These are phyloP conservation scores for Rhombomys opimus DNA, from an alignment of 2,113 vertebrate genomes.

Conservation along the genomic window DNA sequence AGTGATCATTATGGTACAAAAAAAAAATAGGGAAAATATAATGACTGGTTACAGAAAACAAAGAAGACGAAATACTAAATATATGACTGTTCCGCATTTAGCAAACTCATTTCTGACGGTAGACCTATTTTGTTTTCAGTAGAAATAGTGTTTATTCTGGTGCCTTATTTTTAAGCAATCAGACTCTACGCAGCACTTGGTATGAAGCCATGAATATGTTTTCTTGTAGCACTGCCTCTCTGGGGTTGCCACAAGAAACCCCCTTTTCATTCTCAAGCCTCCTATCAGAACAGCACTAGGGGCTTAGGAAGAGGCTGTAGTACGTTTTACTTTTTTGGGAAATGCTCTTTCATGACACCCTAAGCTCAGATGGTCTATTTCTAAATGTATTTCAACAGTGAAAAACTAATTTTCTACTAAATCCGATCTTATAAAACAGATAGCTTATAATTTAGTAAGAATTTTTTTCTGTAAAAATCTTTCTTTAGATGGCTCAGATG, in stretches of 20 bases:
- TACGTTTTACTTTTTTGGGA: conserved; percentile 80
- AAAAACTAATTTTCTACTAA: conserved; percentile 56
- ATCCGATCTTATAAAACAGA: conserved; percentile 62
- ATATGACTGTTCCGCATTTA: conserved; percentile 1
- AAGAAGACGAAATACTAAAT: not conserved
- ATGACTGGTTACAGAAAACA: not conserved
- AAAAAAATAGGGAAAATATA: not conserved
- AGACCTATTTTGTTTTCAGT: not conserved
- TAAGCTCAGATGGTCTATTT: conserved; percentile 81
- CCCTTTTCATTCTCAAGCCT: conserved; percentile 55
- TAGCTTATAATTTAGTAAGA: conserved; percentile 55
- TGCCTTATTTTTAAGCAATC: conserved; percentile 9
- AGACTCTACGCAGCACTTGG: not conserved
- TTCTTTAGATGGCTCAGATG: not conserved
- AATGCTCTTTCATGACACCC: conserved; percentile 83
- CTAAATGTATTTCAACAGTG: conserved; percentile 79
- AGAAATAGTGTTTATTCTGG: not conserved
- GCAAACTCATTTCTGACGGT: not conserved
- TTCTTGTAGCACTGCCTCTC: not conserved
- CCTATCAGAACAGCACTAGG: conserved; percentile 77
- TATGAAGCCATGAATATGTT: not conserved
- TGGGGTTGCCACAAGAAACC: conserved; percentile 17
- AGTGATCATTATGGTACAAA: not conserved
- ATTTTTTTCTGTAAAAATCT: conserved; percentile 31
- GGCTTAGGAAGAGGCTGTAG: conserved; percentile 76